phyloP scores from a whole-genome alignment of 2,888 invertebrate species.

The Aporophyla nigra region DNA sequence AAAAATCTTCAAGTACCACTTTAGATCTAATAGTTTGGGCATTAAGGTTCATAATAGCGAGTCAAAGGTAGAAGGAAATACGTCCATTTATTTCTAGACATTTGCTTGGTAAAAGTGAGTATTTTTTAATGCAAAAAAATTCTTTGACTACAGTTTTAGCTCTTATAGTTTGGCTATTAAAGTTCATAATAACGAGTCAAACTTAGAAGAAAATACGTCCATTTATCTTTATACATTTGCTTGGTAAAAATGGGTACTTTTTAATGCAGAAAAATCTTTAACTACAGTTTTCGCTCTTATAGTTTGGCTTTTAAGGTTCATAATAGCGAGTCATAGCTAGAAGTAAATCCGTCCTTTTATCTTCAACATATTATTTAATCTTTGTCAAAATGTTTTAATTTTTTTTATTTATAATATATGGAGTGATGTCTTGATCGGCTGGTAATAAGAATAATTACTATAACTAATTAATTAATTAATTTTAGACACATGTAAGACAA shows the following conservation, averaged over 20 bases:
- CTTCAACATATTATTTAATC: no score
- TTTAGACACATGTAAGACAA: slow-evolving; percentile 18
- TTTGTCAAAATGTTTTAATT: not conserved
- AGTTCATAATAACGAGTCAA: no score
- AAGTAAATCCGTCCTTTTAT: not conserved
- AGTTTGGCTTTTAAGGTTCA: not conserved
- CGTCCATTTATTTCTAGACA: no score
- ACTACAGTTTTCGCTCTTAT: not conserved
- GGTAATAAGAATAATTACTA: not conserved
- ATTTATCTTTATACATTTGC: no score
- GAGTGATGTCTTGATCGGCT: slow-evolving; percentile 21
- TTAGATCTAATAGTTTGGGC: not conserved
- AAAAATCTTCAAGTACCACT: not conserved
- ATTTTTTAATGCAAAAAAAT: no score
- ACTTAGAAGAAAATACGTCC: no score
- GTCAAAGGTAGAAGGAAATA: not conserved
- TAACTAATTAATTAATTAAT: slow-evolving; percentile 11
- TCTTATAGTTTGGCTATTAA: no score
- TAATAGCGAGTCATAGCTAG: not conserved
- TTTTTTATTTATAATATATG: not conserved
- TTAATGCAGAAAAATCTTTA: no score
- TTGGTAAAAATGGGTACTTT: no score
- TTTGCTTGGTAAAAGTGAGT: no score
- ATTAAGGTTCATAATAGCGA: not conserved
- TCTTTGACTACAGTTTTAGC: no score